Evolutionary conservation across 2,888 invertebrate genomes (phyloP), one percentile per base, ranked within the genome.

Genomic region (Ornithoptera alexandrae): DNA sequence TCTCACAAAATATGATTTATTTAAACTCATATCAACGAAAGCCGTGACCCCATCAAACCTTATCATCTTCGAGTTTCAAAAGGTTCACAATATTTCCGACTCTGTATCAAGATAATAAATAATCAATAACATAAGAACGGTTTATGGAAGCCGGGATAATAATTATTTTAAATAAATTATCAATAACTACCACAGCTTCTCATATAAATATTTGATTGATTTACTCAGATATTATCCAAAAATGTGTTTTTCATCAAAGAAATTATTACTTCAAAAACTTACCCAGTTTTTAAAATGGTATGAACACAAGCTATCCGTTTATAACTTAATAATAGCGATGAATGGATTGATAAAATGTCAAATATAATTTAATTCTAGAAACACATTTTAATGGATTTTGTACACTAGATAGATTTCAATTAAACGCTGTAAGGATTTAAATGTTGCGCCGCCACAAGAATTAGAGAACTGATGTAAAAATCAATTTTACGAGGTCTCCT

Each of bases 371-470:
- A 50, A 66, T 59, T 10, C 24, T 18, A 61, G 60, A 18, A 42
- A 63, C 22, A 68, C 78, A 81, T 81, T 77, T 77, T 79, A 30
- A 64, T 59, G 3, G 5, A n/a, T 68, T 72, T 72, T 71, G 70
- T 68, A 65, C 74, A 80, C 78, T 78, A 77, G 69, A 74, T 62
- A 69, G 72, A 78, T 78, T 81, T 83, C 78, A n/a, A 36, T 81
- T 77, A 39, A 65, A 53, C 42, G 72, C 75, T 76, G 74, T 76
- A 75, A 71, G 74, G 73, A 84, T 92, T 92, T 79, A 89, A 92
- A 92, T 90, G 89, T 90, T 89, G 88, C 91, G 91, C 92, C 87
- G 84, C 83, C 85, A 84, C 80, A 84, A 78, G 77, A 74, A 77
- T 79, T 77, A 76, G 77, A 79, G 78, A 77, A 78, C 76, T 88